phyloP scores from a whole-genome alignment of 2,888 invertebrate species.

The Blastobasis lacticolella region DNA sequence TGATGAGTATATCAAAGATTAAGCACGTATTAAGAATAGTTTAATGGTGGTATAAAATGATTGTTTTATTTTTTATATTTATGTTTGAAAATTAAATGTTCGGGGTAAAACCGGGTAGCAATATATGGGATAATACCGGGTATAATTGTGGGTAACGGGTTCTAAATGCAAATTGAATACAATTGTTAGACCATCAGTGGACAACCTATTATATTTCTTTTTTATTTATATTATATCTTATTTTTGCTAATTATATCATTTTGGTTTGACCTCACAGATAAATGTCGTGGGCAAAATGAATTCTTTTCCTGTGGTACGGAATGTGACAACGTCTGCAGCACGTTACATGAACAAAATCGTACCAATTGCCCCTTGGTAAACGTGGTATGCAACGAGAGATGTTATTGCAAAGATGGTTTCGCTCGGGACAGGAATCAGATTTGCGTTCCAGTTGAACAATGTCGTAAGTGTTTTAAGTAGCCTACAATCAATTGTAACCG shows the following conservation, averaged over 20 bases:
- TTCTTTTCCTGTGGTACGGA: slow-evolving; percentile 20
- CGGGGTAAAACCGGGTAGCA: neutral
- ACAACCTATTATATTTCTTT: too few relatives aligned
- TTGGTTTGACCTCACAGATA: neutral
- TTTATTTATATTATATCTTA: too few relatives aligned
- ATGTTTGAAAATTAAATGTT: too few relatives aligned
- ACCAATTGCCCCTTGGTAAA: slow-evolving; percentile 28
- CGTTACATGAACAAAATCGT: slow-evolving; percentile 20
- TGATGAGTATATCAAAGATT: slow-evolving; percentile 12
- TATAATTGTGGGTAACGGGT: slow-evolving; percentile 29
- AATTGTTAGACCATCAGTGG: neutral
- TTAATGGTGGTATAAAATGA: too few relatives aligned
- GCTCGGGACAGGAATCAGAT: slow-evolving; percentile 22
- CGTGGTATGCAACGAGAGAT: slow-evolving; percentile 25
- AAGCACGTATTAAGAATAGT: too few relatives aligned
- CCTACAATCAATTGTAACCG: too few relatives aligned
- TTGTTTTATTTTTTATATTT: too few relatives aligned
- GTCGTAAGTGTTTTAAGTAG: slow-evolving; percentile 10
- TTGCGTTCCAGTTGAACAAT: slow-evolving; percentile 26
- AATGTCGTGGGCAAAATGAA: slow-evolving; percentile 10
- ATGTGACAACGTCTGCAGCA: slow-evolving; percentile 30
- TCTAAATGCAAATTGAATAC: neutral
- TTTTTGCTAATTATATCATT: neutral
- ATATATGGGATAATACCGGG: neutral
- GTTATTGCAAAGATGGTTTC: slow-evolving; percentile 30